Conservation (phyloP, 2,888 invertebrate species). For the Apodemia mormo region DNA sequence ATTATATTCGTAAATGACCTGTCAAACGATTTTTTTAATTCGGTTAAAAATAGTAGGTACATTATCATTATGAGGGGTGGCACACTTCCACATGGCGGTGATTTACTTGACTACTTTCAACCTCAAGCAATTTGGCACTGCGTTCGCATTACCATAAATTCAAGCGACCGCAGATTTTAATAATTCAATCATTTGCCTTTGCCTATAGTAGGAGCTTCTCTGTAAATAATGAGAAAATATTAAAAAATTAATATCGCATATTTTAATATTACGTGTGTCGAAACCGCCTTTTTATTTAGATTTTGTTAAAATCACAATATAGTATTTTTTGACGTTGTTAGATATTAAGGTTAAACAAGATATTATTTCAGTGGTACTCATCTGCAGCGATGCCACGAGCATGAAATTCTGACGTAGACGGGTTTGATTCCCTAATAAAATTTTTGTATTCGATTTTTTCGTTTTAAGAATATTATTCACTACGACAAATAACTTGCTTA, state of each 20-base stretch:
- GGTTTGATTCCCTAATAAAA: no score
- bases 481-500: no score
- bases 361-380: no score
- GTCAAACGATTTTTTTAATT: neutral
- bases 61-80: neutral
- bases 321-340: no score
- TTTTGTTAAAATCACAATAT: no score
- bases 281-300: no score
- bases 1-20: no score
- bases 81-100: conserved; percentile 7
- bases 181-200: conserved; percentile 1
- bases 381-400: no score
- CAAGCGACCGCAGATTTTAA: conserved; percentile 7
- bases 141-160: conserved; percentile 14
- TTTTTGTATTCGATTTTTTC: no score
- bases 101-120: conserved; percentile 11
- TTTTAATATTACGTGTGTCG: neutral
- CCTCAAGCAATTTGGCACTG: conserved; percentile 16
- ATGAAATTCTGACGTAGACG: no score
- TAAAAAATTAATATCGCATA: neutral
- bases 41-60: neutral
- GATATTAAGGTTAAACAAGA: no score
- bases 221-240: neutral
- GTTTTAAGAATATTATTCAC: no score
- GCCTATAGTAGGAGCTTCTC: neutral